Evolutionary conservation across 2,113 vertebrate genomes (phyloP).

Genomic region (Ellobius talpinus): DNA sequence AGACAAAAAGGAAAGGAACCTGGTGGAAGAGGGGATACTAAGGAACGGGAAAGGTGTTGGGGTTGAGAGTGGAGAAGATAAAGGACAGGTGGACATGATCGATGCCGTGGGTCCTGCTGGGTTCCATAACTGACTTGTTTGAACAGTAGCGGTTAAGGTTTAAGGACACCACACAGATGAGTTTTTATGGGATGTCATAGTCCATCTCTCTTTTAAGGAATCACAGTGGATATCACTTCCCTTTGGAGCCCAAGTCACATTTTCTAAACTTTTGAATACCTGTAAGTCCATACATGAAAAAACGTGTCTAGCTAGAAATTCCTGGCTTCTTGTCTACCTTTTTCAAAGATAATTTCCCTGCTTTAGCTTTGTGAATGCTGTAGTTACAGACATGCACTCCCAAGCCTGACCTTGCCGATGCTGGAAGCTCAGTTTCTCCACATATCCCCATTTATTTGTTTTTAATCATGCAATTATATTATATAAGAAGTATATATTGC

Average conservation of each 20-base stretch:
- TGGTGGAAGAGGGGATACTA: neutral
- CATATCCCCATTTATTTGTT: constrained; percentile 19
- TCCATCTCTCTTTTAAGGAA: constrained; percentile 13
- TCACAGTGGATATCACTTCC: neutral
- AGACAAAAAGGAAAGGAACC: neutral
- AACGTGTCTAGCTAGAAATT: neutral
- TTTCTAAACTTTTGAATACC: neutral
- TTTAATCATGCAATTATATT: neutral
- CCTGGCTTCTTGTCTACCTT: neutral
- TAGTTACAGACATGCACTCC: neutral
- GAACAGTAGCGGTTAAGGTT: neutral
- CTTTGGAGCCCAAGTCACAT: neutral
- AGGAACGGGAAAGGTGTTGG: neutral
- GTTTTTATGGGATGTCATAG: neutral
- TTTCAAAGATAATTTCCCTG: neutral
- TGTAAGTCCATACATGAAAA: neutral
- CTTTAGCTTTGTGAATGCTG: neutral
- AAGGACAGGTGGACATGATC: neutral
- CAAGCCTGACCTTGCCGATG: neutral
- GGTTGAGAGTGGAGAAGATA: too few species aligned
- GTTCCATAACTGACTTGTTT: neutral
- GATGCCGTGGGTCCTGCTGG: neutral
- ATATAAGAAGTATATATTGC: too few species aligned
- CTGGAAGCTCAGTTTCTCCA: constrained; percentile 23
- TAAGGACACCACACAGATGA: neutral